Conservation (phyloP, 2,888 invertebrate genomes). For the Leptura quadrifasciata region DNA sequence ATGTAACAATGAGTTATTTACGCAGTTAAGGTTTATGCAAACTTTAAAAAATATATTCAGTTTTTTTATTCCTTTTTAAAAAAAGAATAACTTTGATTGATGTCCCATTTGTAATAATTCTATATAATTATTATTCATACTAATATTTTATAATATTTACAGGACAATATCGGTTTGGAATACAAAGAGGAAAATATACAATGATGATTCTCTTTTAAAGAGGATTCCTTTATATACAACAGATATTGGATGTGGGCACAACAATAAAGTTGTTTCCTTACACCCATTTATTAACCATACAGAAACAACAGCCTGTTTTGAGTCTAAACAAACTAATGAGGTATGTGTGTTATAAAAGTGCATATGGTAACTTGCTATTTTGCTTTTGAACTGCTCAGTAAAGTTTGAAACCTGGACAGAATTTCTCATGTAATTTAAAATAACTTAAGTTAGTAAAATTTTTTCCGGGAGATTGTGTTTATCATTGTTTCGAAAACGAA, state of each 20-base stretch:
- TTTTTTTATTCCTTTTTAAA: too few relatives aligned
- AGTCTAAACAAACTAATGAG: slow-evolving; percentile 51
- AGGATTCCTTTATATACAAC: slow-evolving; percentile 61
- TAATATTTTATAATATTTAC: slow-evolving; percentile 41
- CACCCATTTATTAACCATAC: slow-evolving; percentile 42
- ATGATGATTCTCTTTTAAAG: slow-evolving; percentile 40
- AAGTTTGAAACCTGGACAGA: too few relatives aligned
- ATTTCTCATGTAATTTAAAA: too few relatives aligned
- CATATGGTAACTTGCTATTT: too few relatives aligned
- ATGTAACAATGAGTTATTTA: too few relatives aligned
- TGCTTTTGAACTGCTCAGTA: too few relatives aligned
- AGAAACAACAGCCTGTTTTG: slow-evolving; percentile 34
- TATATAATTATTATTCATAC: not conserved
- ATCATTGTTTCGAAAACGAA: too few relatives aligned
- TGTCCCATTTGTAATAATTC: not conserved
- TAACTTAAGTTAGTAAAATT: too few relatives aligned
- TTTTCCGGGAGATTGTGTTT: too few relatives aligned
- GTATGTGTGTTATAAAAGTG: slow-evolving; percentile 30
- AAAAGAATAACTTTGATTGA: too few relatives aligned
- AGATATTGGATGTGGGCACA: slow-evolving; percentile 64
- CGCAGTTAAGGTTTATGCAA: too few relatives aligned
- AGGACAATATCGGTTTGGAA: slow-evolving; percentile 67
- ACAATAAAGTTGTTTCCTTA: slow-evolving; percentile 59
- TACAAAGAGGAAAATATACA: slow-evolving; percentile 53
- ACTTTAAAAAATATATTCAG: too few relatives aligned